Evolutionary conservation across 2,113 vertebrate genomes (phyloP), one percentile per base, ranked within the genome.

Genomic region (Phyllostomus hastatus): DNA sequence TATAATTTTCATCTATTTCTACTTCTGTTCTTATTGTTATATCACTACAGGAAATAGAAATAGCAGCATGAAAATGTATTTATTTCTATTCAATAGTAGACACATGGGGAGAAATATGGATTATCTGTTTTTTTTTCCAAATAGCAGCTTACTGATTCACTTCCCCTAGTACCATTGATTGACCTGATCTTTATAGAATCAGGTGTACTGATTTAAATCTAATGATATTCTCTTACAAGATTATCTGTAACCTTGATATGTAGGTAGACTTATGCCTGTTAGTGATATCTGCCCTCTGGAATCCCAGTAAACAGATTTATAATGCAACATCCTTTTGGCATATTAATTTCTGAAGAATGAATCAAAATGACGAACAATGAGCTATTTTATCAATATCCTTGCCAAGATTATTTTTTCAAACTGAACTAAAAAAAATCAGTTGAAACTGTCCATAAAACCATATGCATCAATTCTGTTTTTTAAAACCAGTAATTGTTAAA

Each of bases 321-420:
- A 96, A 90, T 43, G 43, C 19, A 92, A 90, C 73, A 5, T 59
- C 16, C 87, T 12, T 59, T 95, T 93, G 73, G n/a, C 33, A 72
- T 91, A 88, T 81, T 95, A 96, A 91, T 76, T 88, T 91, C 48
- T 73, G 16, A 73, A 83, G n/a, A 83, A 91, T 54, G 88, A 94
- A 75, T 97, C 38, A 88, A 88, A 91, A 84, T 76, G 59, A 88
- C 81, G 22, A 90, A 31, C 66, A 92, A n/a, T 26, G 28, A 94
- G 20, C 31, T 79, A 69, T 69, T 88, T 89, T 84, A 84, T 81
- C 52, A 69, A 16, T 76, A 11, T 46, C n/a, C 26, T 93, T 93
- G 8, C 81, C 15, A 66, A 52, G 4, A 91, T 80, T 91, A 33
- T 15, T 64, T 92, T 92, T 92, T 76, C 15, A 46, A 89, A 96